phyloP scores from a whole-genome alignment of 2,888 invertebrate genomes.

The Drosophila neonasuta region DNA sequence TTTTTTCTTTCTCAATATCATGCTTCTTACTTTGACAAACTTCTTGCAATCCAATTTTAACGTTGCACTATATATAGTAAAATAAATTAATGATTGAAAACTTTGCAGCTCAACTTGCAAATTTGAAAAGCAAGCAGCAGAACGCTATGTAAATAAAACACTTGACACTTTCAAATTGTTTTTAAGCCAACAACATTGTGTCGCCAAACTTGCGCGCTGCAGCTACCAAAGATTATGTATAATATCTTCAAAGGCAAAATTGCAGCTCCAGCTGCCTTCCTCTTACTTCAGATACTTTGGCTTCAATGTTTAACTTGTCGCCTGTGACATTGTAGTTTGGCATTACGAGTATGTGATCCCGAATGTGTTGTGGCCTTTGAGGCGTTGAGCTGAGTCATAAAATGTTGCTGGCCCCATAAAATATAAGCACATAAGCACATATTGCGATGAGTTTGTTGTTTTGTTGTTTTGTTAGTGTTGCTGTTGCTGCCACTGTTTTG shows the following conservation, averaged over 20 bases:
- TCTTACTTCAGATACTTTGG: neutral
- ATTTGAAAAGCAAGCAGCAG: neutral
- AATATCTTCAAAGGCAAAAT: neutral
- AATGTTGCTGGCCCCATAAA: slow-evolving; percentile 41
- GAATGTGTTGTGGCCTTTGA: slow-evolving; percentile 38
- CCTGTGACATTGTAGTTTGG: slow-evolving; percentile 15
- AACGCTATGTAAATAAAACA: neutral
- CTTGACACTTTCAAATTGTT: slow-evolving; percentile 1
- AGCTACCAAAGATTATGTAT: neutral
- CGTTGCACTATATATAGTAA: too few species aligned
- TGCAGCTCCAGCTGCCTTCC: slow-evolving; percentile 1
- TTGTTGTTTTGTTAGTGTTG: neutral
- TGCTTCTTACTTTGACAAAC: too few species aligned
- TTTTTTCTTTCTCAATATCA: too few species aligned
- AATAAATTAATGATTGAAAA: neutral
- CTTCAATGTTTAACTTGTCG: slow-evolving; percentile 20
- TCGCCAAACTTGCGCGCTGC: neutral
- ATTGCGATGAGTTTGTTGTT: slow-evolving; percentile 22
- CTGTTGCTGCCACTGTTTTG: slow-evolving; percentile 14
- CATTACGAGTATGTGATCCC: slow-evolving; percentile 28
- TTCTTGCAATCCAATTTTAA: too few species aligned
- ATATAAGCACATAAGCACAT: slow-evolving; percentile 24
- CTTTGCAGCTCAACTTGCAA: neutral
- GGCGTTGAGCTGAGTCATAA: slow-evolving; percentile 60
- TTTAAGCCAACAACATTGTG: neutral